Conservation (phyloP, 2,888 invertebrate species). For the Amiota minor region DNA sequence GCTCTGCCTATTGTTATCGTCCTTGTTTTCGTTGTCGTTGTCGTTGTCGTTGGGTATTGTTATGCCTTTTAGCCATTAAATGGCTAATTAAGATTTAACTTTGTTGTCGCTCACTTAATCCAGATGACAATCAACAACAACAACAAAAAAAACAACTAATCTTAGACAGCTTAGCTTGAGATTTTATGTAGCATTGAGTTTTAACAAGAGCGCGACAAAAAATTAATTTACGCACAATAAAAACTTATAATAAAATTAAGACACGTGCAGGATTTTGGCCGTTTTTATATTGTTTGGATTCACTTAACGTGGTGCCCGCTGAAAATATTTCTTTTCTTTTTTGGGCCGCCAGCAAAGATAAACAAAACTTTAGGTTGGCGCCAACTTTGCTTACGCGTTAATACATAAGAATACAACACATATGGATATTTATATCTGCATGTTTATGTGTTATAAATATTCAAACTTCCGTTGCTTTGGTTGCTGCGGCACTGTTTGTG, state of each 20-base stretch:
- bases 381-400: constrained; percentile 24
- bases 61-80: constrained; percentile 58
- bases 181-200: too few relatives aligned
- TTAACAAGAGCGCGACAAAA: too few relatives aligned
- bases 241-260: too few relatives aligned
- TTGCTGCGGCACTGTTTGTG: constrained; percentile 46
- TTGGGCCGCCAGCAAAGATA: constrained; percentile 1
- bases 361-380: constrained; percentile 25
- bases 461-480: constrained; percentile 3
- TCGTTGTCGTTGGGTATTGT: neutral
- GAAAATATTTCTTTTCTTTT: too few relatives aligned
- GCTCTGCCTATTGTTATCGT: neutral
- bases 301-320: too few relatives aligned
- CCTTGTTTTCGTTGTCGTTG: constrained; percentile 41
- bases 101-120: constrained; percentile 10
- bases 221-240: too few relatives aligned
- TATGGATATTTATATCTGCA: neutral
- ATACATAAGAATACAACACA: neutral
- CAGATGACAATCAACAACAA: too few relatives aligned
- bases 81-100: constrained; percentile 56
- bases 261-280: too few relatives aligned
- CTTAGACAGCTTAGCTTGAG: neutral
- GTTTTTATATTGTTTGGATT: too few relatives aligned
- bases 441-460: neutral
- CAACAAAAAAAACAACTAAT: too few relatives aligned